A percentile compares a stretch with the other conserved stretches of the same genome.
phyloP scores from a whole-genome alignment of 2,113 vertebrate species.

The Dolichotis patagonum region DNA sequence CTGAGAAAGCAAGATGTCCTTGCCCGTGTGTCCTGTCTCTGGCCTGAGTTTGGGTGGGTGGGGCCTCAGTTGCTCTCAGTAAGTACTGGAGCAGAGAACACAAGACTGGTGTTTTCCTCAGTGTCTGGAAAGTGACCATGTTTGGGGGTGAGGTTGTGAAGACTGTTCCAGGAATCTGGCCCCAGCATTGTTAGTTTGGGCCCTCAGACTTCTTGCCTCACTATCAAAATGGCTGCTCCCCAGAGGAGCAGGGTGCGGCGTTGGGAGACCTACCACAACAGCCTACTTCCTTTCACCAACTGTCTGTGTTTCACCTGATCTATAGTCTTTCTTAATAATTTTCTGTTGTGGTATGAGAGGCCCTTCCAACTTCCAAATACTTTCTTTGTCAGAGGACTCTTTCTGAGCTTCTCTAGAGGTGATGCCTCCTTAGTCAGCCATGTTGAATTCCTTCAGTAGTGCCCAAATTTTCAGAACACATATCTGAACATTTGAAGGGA shows the following conservation, averaged over 20 bases:
- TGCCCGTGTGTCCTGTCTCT: background rate
- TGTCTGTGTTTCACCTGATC: background rate
- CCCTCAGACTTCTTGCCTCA: background rate
- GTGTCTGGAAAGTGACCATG: background rate
- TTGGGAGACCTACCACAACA: background rate
- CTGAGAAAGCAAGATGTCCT: background rate
- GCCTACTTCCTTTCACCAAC: background rate
- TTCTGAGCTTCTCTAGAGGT: background rate
- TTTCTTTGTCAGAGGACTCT: background rate
- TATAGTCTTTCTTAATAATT: background rate
- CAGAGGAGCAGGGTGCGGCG: background rate
- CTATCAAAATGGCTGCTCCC: background rate
- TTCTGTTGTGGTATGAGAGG: background rate
- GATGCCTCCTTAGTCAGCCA: background rate
- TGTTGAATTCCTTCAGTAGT: background rate
- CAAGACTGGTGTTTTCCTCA: background rate
- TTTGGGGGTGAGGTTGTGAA: too few species aligned
- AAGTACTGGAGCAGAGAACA: background rate
- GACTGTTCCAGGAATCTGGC: background rate
- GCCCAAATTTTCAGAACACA: background rate
- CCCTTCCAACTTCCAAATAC: background rate
- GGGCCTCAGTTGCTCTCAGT: background rate
- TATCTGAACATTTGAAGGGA: background rate
- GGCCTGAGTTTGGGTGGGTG: background rate
- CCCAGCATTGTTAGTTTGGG: background rate